Evolutionary conservation across 2,113 vertebrate species (phyloP), one percentile per base, ranked within the genome.

Genomic region (Cryptotis parvus): DNA sequence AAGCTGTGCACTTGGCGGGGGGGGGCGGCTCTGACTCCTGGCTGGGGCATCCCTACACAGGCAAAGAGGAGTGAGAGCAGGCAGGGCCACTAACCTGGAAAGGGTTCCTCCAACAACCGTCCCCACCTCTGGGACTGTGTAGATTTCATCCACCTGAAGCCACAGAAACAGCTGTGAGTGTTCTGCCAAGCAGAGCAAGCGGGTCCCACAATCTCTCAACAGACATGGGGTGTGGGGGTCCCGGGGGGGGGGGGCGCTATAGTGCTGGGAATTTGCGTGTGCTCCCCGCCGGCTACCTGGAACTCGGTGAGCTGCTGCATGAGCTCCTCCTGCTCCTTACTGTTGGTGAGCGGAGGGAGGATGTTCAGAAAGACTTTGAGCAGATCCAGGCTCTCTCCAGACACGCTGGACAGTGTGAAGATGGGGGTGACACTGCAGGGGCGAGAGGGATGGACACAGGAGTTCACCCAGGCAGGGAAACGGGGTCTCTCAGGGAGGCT

Each of bases 261-360:
- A 9, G 74, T 80, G 55, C 20, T 52, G 49, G 49, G 43, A 45
- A 74, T 4, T 0, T 33, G 70, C 37, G 88, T 84, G 39, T 84
- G 86, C 7, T 12, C 63, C 63, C 24, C 26, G 24, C 58, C 89
- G 37, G 7, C 69, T 89, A 99, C 99, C 99, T 99, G 99, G 95
- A 99, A 99, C 96, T 99, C 99, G 0, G 99, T 99, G 82, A 99
- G 98, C 94, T 99, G 99, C 92, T 99, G 99, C 99, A 99, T 99
- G 31, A 99, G 98, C 88, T 99, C 99, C 94, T 99, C 99, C 94
- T 99, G 99, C 94, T 99, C 99, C 94, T 99, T 99, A 97, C 99
- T 99, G 97, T 99, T 99, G 96, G 99, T 99, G 72, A 99, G 98
- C 5, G 99, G 99, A n/a, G 99, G 99, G 61, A 99, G 98, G 95